Conservation (phyloP, 1,140 invertebrate species). For the Bombus difficillimus region DNA sequence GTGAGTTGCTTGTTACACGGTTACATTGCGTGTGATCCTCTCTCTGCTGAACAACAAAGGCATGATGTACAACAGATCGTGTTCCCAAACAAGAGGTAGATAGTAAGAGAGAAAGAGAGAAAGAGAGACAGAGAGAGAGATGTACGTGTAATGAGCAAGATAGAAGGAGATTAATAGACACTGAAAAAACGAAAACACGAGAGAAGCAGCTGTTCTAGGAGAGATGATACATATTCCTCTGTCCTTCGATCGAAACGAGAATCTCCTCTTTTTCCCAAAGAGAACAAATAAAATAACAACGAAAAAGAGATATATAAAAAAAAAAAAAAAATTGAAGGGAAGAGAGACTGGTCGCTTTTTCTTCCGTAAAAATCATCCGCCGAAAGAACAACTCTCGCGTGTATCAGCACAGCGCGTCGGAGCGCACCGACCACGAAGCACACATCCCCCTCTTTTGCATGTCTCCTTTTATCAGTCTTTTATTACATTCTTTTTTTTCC, state of each 20-base stretch:
- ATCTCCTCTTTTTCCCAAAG: conserved; percentile 52
- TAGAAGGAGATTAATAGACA: conserved; percentile 25
- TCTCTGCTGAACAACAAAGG: conserved; percentile 39
- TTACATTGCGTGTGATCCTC: conserved; percentile 40
- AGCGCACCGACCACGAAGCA: conserved; percentile 56
- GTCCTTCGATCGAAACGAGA: conserved; percentile 56
- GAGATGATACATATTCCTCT: conserved; percentile 36
- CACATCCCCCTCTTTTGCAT: conserved; percentile 49
- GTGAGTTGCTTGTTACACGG: conserved; percentile 55
- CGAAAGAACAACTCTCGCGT: conserved; percentile 47
- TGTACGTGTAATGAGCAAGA: conserved; percentile 35
- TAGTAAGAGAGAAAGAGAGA: not conserved
- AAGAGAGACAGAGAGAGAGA: conserved; percentile 10
- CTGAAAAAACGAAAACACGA: conserved; percentile 18
- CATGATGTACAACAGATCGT: conserved; percentile 1
- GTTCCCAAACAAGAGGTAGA: not conserved
- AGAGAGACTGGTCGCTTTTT: conserved; percentile 3
- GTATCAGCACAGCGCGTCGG: conserved; percentile 36
- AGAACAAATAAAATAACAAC: not conserved
- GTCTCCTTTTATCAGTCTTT: conserved; percentile 36
- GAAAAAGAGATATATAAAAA: not conserved
- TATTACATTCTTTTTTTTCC: not conserved
- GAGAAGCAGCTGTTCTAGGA: conserved; percentile 34
- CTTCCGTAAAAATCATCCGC: conserved; percentile 24
- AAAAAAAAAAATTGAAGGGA: not conserved